phyloP scores from a whole-genome alignment of 2,888 invertebrate genomes.

The Syritta pipiens region DNA sequence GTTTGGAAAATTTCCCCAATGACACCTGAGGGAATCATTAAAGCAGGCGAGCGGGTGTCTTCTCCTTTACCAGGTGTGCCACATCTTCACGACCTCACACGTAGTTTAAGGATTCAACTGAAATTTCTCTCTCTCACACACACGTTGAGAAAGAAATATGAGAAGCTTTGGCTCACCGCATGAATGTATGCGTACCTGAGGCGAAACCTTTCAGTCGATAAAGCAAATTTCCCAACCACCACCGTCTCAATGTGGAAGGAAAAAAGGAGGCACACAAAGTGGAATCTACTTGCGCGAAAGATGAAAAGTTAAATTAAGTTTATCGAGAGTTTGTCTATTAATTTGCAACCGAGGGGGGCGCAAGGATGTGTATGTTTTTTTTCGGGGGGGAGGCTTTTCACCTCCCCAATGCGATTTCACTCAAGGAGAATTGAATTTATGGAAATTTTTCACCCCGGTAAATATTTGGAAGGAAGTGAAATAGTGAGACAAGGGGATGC shows the following conservation, averaged over 20 bases:
- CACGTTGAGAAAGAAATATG: no score
- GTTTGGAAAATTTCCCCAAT: slow-evolving; percentile 34
- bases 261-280: no score
- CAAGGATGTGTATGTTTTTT: not conserved
- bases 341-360: slow-evolving; percentile 31
- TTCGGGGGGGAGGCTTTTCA: no score
- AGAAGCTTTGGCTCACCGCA: no score
- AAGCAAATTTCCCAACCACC: no score
- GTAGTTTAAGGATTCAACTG: slow-evolving; percentile 48
- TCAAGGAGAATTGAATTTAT: slow-evolving; percentile 55
- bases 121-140: no score
- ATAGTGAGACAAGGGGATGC: no score
- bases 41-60: no score
- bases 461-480: no score
- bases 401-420: not conserved
- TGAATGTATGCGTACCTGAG: not conserved
- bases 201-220: not conserved
- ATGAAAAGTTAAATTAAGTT: slow-evolving; percentile 65
- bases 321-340: slow-evolving; percentile 63
- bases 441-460: slow-evolving; percentile 43
- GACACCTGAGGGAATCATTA: slow-evolving; percentile 42
- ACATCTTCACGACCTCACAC: slow-evolving; percentile 38
- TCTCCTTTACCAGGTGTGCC: no score
- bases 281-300: slow-evolving; percentile 13
- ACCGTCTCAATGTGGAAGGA: no score